A percentile compares a stretch with the other conserved stretches of the same genome.
These are phyloP conservation scores for Dasysyrphus tricinctus DNA, from an alignment of 2,888 invertebrate species.

Conservation along the genomic window DNA sequence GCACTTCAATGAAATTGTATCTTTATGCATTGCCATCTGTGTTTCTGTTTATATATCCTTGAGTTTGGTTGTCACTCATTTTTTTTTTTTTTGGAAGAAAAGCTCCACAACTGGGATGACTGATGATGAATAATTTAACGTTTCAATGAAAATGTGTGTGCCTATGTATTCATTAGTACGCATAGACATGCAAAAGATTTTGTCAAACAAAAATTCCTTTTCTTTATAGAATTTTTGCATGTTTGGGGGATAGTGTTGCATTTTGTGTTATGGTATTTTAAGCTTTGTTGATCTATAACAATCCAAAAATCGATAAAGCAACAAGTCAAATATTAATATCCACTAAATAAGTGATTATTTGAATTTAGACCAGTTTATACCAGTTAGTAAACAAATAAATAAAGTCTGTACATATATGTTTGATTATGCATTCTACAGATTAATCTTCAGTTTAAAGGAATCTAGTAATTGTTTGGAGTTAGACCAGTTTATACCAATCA, in stretches of 20 bases:
- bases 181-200: constrained; percentile 24
- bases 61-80: constrained; percentile 6
- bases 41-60: constrained; percentile 14
- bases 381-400: not conserved
- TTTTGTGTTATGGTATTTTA: not conserved
- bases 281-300: too few species aligned
- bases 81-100: not conserved
- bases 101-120: not conserved
- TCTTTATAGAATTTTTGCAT: not conserved
- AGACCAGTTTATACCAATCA: not conserved
- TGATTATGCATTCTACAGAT: too few species aligned
- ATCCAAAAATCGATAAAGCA: too few species aligned
- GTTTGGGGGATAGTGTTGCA: not conserved
- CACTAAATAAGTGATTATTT: too few species aligned
- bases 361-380: constrained; percentile 2
- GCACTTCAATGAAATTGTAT: constrained; percentile 45
- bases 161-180: constrained; percentile 29
- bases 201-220: not conserved
- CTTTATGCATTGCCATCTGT: not conserved
- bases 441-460: not conserved
- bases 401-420: not conserved
- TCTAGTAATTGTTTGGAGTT: not conserved
- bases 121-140: constrained; percentile 42
- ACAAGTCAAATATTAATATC: too few species aligned
- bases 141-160: not conserved